These are phyloP conservation scores for Ophiodon elongatus DNA, from an alignment of 2,113 vertebrate genomes.

Conservation along the genomic window DNA sequence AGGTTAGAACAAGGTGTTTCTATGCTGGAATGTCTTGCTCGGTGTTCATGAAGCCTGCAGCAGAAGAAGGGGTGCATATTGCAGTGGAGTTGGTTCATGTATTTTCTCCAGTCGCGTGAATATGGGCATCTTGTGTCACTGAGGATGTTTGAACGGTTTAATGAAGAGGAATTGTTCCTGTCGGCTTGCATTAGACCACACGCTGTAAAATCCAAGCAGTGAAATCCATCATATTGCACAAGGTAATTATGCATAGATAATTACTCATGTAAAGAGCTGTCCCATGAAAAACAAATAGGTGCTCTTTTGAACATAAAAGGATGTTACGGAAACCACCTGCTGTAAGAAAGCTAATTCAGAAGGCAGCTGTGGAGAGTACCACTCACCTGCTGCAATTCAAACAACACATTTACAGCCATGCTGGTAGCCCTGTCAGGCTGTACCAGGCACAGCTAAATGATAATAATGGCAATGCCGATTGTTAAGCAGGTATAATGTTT, in stretches of 20 bases:
- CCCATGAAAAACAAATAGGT: slow-evolving; percentile 70
- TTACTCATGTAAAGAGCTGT: slow-evolving; percentile 67
- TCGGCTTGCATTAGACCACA: slow-evolving; percentile 69
- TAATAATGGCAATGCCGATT: not conserved
- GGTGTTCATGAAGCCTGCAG: slow-evolving; percentile 55
- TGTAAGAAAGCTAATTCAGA: slow-evolving; percentile 7
- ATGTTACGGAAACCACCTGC: not conserved
- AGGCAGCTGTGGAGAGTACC: not conserved
- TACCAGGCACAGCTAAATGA: not conserved
- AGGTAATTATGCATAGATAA: slow-evolving; percentile 82
- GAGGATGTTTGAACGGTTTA: slow-evolving; percentile 61
- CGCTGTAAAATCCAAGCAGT: slow-evolving; percentile 63
- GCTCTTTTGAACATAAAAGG: slow-evolving; percentile 42
- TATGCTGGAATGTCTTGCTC: not conserved
- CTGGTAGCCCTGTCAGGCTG: not conserved
- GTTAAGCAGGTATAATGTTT: not conserved
- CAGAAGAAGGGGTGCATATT: slow-evolving; percentile 12
- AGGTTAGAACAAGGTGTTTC: slow-evolving; percentile 3
- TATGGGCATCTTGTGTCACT: slow-evolving; percentile 39
- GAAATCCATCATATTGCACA: slow-evolving; percentile 80
- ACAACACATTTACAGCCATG: not conserved
- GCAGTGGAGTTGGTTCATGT: slow-evolving; percentile 28
- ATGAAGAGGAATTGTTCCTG: slow-evolving; percentile 81
- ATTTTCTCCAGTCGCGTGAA: slow-evolving; percentile 14
- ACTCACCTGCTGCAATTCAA: not conserved